Evolutionary conservation across 2,888 invertebrate genomes (phyloP).

Genomic region (Leucophenga maculata): DNA sequence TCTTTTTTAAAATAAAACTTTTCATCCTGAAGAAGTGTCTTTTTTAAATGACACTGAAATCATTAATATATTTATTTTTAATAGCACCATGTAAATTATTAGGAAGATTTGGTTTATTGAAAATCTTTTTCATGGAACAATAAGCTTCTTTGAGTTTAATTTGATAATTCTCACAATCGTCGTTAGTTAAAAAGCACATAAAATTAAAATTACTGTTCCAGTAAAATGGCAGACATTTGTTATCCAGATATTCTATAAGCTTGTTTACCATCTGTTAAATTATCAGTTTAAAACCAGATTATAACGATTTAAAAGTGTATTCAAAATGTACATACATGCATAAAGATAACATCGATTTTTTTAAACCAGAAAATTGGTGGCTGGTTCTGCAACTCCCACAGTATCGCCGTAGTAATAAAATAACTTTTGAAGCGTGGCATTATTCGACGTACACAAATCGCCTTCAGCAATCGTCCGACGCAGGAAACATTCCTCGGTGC

Average conservation of each 20-base stretch:
- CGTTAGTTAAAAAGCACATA: constrained; percentile 18
- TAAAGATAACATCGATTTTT: background rate
- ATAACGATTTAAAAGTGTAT: background rate
- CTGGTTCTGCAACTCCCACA: constrained; percentile 1
- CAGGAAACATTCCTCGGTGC: background rate
- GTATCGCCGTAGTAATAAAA: constrained; percentile 3
- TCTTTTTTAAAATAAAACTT: too few relatives aligned
- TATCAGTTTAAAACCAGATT: background rate
- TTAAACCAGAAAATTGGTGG: background rate
- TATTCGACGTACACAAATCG: background rate
- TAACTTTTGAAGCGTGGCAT: background rate
- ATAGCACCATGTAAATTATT: too few relatives aligned
- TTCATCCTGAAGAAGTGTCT: too few relatives aligned
- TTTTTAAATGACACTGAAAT: too few relatives aligned
- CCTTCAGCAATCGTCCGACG: constrained; percentile 8
- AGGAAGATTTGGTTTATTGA: too few relatives aligned
- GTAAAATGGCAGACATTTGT: constrained; percentile 27
- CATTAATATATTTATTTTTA: too few relatives aligned
- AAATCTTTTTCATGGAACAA: too few relatives aligned
- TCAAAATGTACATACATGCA: background rate
- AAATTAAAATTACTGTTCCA: constrained; percentile 38
- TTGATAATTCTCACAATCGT: background rate
- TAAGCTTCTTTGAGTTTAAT: background rate
- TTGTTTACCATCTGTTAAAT: constrained; percentile 37
- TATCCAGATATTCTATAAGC: constrained; percentile 24